Evolutionary conservation across 2,797 vertebrate genomes (phyloP), one percentile per base, ranked within the genome.

Genomic region (Danionella dracula): DNA sequence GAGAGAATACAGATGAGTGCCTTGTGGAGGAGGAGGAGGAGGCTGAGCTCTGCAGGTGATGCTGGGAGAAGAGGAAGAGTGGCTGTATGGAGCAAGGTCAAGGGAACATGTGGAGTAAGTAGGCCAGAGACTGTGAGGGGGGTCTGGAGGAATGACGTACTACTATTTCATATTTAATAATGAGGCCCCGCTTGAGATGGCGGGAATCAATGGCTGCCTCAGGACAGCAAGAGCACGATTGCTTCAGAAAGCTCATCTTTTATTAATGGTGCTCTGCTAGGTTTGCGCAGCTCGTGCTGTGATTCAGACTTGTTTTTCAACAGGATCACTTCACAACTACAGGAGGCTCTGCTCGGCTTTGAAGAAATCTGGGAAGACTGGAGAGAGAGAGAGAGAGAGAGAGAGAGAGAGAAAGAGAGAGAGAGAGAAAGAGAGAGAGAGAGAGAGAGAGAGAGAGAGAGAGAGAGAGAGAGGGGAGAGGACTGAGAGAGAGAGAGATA

Each of bases 1-100:
- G 76, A 82, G 76, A 78, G 83, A 87, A 87, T 88, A 87, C 84
- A 81, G 83, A 87, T 87, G 76, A 85, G 74, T 56, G 48, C 73
- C 71, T 73, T 61, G 50, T 34, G 71, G 45, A 62, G 57, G 64
- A 62, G 56, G 64, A 58, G 67, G 63, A 66, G 41, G 69, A 40
- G 62, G 21, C 51, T 37, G 61, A 51, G 74, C 77, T 78, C 78
- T 81, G 82, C 81, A 88, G 83, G 59, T 65, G 68, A 71, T 44
- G 66, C 56, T 59, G 42, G 44, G 72, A 55, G 34, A 23, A 45
- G 63, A 66, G 64, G 50, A 27, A 77, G 70, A 73, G 57, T 68
- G 77, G 16, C 38, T 46, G 20, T 32, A 48, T 20, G 55, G 34
- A 34, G 42, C 2, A 13, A 49, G 40, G 59, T 38, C 23, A 49